Base-by-base conservation (phyloP, 1,140 invertebrate species). In the Lerema accius region DNA sequence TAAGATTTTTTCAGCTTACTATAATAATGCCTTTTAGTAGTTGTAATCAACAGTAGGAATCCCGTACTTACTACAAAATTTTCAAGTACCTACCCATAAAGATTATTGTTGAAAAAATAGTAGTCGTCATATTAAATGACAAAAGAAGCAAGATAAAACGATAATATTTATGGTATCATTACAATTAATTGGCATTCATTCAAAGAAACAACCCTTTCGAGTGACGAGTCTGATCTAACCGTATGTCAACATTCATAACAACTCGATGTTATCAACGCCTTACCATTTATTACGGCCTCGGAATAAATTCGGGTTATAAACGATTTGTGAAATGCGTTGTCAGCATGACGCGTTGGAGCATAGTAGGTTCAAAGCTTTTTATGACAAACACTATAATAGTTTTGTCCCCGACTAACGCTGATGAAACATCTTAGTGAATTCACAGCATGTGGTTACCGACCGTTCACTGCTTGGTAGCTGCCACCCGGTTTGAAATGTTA, bases 281-380 rank as follows among this genome's bases (percentile, higher is more conserved):
- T 73, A 73, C 78, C 53, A 48, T 50, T 13, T 39, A 66, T 69
- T 73, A 64, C 59, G 71, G 69, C 73, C 48, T 67, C 73, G 70
- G 76, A 83, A 86, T 81, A 83, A 84, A 81, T 79, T 84, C 71
- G 73, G n/a, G 78, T 88, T 81, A 88, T 82, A 83, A 88, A 87
- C 79, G 83, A 82, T 85, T 80, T 82, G 78, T 84, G 67, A 87
- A 78, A 89, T 80, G 87, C 77, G 61, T 76, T 87, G 86, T 90
- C 87, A 90, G 87, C 87, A 83, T 90, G 87, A 90, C 78, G 68
- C 79, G 74, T 79, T 74, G 67, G 32, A 60, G 69, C 60, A 78
- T 69, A 73, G 69, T 80, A 72, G 74, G 82, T 82, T 84, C 65
- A 74, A 66, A 48, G 15, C 70, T 79, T 80, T 86, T 82, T 83